Evolutionary conservation across 2,888 invertebrate species (phyloP), one percentile per base, ranked within the genome.

Genomic region (Ornithoptera alexandrae): DNA sequence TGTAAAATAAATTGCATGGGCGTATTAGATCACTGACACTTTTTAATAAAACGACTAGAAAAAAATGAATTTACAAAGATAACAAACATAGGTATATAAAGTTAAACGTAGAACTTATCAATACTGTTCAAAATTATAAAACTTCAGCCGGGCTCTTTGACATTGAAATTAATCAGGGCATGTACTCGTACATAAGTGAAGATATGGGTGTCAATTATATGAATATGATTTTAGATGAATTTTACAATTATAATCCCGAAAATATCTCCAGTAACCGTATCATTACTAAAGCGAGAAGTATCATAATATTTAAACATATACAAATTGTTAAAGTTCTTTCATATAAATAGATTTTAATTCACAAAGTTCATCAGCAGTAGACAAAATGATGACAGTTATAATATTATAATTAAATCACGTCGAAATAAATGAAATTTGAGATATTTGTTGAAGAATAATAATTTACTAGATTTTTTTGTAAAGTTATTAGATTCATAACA

Each of bases 181-280:
- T 59, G 15, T 50, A 22, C 22, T 22, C 22, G 22, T 22, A 30
- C 62, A 69, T 20, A 58, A 30, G 30, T 30, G 39, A 18, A 61
- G 36, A 68, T n/a, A 46, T 50, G 50, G 50, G 59, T 61, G 57
- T 12, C 50, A 50, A 15, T 17, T 50, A 50, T 12, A 50, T 50
- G 50, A 15, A 17, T 17, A 50, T 50, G 18, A 50, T 50, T 50
- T 17, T 17, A 50, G 12, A 50, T 4, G 39, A 10, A 39, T 39
- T 39, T 39, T 39, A 10, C 39, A 39, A 39, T 39, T 39, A 39
- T 10, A 6, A 39, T 7, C 7, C 7, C 7, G 0, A 39, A 39
- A 1, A 4, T 39, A 7, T 2, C 1, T 39, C 39, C 6, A 39
- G 7, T 39, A 39, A 10, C 39, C 39, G 39, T 8, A 39, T 39